These are phyloP conservation scores for Eledona agricola DNA, from an alignment of 2,888 invertebrate species.

Conservation along the genomic window DNA sequence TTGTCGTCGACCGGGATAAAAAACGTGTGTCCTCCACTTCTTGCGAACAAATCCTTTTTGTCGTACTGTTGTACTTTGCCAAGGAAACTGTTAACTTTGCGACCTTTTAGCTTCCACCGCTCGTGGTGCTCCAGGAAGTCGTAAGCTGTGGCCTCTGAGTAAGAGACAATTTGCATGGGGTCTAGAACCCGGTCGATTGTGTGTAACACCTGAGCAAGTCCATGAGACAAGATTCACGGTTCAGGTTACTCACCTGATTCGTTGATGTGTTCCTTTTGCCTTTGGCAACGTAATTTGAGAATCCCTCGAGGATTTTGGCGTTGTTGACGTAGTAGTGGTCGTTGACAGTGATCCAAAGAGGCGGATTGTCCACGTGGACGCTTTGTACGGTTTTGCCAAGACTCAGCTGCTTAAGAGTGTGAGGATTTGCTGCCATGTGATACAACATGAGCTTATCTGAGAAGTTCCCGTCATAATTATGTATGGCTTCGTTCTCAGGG, in stretches of 20 bases:
- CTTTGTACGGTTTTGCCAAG: constrained; percentile 59
- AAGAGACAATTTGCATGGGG: constrained; percentile 72
- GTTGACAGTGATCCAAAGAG: constrained; percentile 76
- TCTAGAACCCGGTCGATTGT: constrained; percentile 85
- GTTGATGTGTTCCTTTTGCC: constrained; percentile 41
- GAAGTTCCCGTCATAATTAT: constrained; percentile 64
- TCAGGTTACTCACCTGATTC: constrained; percentile 14
- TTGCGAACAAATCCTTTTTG: constrained; percentile 72
- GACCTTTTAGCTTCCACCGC: constrained; percentile 40
- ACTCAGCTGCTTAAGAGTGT: constrained; percentile 68
- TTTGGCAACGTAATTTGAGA: constrained; percentile 51
- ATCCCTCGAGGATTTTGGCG: constrained; percentile 76
- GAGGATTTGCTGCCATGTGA: constrained; percentile 65
- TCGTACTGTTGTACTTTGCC: constrained; percentile 75
- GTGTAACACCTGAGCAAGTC: constrained; percentile 84
- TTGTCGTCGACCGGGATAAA: constrained; percentile 89
- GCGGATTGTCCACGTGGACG: constrained; percentile 83
- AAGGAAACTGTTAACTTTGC: constrained; percentile 65
- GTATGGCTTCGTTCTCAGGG: constrained; percentile 85
- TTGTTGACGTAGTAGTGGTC: constrained; percentile 77
- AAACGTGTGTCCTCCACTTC: constrained; percentile 82
- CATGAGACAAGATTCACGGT: background rate
- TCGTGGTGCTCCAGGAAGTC: constrained; percentile 75
- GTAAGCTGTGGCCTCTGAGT: constrained; percentile 75
- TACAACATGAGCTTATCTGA: constrained; percentile 68